These are phyloP conservation scores for Euplagia quadripunctaria DNA, from an alignment of 2,888 invertebrate species.

Conservation along the genomic window DNA sequence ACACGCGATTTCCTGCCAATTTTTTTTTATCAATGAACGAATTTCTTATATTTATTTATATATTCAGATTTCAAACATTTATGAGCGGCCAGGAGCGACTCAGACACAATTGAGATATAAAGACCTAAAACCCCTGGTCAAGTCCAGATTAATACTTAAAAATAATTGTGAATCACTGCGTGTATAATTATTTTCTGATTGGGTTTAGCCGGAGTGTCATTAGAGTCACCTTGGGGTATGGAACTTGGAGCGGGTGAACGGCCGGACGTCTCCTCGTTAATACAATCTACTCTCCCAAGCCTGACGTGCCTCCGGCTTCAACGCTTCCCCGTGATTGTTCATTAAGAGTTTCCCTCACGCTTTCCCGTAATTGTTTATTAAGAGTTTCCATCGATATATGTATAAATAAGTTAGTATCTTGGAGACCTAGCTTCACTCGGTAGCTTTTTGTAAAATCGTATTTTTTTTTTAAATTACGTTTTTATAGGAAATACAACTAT, in stretches of 20 bases:
- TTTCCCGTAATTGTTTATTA: constrained; percentile 37
- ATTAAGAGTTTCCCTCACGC: constrained; percentile 23
- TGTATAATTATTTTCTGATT: constrained; percentile 9
- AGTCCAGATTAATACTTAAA: neutral
- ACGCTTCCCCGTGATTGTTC: constrained; percentile 37
- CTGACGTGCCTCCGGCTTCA: constrained; percentile 25
- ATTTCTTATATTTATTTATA: too few species aligned
- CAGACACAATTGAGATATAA: too few species aligned
- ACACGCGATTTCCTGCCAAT: too few species aligned
- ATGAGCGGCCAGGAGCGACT: too few species aligned
- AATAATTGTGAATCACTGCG: neutral
- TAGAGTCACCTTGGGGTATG: constrained; percentile 25
- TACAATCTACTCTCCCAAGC: constrained; percentile 39
- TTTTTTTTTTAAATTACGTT: too few species aligned
- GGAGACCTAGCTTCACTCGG: too few species aligned
- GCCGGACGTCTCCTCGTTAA: constrained; percentile 55
- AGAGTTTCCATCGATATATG: constrained; percentile 16
- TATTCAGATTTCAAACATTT: too few species aligned
- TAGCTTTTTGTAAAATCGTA: too few species aligned
- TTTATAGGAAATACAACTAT: too few species aligned
- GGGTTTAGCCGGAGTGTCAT: constrained; percentile 3
- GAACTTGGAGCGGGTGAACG: constrained; percentile 48
- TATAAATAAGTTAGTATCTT: constrained; percentile 22
- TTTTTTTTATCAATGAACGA: too few species aligned
- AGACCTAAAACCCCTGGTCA: too few species aligned